Percentiles rank a stretch among this genome's conserved stretches.
Conservation (phyloP, 2,797 vertebrate genomes). For the Mastacembelus armatus region DNA sequence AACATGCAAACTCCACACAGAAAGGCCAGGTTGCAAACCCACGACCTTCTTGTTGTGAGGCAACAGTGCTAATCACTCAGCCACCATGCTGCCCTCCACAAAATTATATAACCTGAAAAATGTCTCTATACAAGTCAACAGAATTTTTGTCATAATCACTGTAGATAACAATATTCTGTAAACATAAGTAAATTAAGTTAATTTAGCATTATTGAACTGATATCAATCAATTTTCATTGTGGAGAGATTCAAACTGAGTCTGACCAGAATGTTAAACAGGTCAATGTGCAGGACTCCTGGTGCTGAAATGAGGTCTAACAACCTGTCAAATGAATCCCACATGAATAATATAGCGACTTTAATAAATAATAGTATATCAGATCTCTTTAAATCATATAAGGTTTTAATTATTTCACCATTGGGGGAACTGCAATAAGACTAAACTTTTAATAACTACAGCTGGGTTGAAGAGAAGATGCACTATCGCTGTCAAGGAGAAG, state of each 20-base stretch:
- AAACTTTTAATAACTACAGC: neutral
- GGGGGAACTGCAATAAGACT: neutral
- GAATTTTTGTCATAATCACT: neutral
- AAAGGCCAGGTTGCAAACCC: no score
- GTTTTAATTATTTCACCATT: conserved; percentile 7
- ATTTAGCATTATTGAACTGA: conserved; percentile 22
- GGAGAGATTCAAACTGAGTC: conserved; percentile 10
- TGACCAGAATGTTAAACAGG: neutral
- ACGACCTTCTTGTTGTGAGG: no score
- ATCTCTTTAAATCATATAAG: conserved; percentile 9
- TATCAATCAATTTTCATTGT: conserved; percentile 27
- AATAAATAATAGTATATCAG: neutral
- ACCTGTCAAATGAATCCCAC: neutral
- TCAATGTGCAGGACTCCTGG: conserved; percentile 18
- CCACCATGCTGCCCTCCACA: neutral
- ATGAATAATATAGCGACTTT: conserved; percentile 9
- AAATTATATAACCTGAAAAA: neutral
- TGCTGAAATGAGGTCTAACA: conserved; percentile 5
- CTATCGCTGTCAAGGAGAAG: neutral
- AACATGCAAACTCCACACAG: no score
- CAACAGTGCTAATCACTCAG: no score
- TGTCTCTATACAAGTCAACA: no score
- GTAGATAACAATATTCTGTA: conserved; percentile 1
- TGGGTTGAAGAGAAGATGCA: neutral
- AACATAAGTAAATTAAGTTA: conserved; percentile 7